Evolutionary conservation across 2,113 vertebrate genomes (phyloP).

Genomic region (Cnemophilus loriae): DNA sequence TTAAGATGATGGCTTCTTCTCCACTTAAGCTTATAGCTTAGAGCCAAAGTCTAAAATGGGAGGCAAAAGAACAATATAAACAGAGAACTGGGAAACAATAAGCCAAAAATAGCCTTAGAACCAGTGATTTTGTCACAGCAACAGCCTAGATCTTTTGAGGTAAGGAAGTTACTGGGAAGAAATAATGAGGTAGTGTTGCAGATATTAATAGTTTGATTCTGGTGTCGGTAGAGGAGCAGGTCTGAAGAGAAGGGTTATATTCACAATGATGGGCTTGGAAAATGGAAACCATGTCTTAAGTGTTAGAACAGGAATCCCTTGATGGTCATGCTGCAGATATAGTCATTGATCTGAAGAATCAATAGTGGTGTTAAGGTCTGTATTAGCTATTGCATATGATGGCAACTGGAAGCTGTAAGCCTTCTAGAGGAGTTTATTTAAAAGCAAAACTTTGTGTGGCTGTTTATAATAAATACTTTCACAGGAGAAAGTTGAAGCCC

Average conservation of each 20-base stretch:
- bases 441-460: background rate
- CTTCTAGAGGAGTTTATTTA: background rate
- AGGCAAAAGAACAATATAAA: background rate
- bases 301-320: background rate
- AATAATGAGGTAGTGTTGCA: background rate
- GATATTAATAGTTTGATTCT: background rate
- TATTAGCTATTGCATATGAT: background rate
- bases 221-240: background rate
- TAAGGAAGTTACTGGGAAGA: background rate
- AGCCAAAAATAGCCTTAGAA: background rate
- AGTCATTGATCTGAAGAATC: background rate
- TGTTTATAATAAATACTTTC: background rate
- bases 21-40: background rate
- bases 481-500: background rate
- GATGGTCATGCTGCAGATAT: background rate
- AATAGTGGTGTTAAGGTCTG: background rate
- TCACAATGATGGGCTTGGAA: background rate
- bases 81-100: background rate
- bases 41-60: background rate
- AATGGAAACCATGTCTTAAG: background rate
- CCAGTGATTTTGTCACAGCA: background rate
- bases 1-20: background rate
- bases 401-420: background rate
- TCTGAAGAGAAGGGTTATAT: background rate
- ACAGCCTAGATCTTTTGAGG: background rate